A percentile compares a stretch with the other conserved stretches of the same genome.
These are phyloP conservation scores for Spinibarbus caldwelli DNA, from an alignment of 2,797 vertebrate species.

Conservation along the genomic window DNA sequence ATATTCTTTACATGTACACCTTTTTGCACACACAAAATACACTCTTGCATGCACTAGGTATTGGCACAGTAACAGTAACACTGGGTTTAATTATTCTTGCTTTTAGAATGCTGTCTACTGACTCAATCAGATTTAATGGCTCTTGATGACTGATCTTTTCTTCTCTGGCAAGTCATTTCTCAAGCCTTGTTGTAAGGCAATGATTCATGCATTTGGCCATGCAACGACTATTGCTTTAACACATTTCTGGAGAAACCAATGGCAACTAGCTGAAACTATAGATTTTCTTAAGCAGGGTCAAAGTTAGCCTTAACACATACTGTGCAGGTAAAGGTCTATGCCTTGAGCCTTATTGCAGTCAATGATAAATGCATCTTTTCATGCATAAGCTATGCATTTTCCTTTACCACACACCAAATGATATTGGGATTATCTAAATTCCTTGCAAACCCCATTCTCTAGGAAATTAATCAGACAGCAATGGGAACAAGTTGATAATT, in stretches of 20 bases:
- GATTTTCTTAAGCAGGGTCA: not conserved
- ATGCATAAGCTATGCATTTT: conserved; percentile 23
- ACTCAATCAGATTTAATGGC: conserved; percentile 70
- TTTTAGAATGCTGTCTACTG: conserved; percentile 65
- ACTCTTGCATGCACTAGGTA: not conserved
- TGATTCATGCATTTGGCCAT: conserved; percentile 47
- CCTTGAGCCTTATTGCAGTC: conserved; percentile 37
- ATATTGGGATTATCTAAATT: conserved; percentile 56
- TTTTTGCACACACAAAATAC: not conserved
- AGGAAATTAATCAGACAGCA: conserved; percentile 65
- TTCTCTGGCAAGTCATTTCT: conserved; percentile 57
- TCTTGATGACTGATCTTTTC: conserved; percentile 70
- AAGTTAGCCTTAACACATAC: too few relatives aligned
- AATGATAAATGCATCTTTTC: conserved; percentile 56
- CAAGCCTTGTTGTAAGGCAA: conserved; percentile 31
- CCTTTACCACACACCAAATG: conserved; percentile 41
- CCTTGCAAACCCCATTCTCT: conserved; percentile 52
- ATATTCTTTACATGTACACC: not conserved
- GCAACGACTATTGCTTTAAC: not conserved
- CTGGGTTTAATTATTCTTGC: not conserved
- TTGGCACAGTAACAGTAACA: not conserved
- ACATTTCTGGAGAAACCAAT: not conserved
- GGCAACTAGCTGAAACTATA: not conserved
- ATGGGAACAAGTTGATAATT: conserved; percentile 66
- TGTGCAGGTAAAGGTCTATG: not conserved